Evolutionary conservation across 2,113 vertebrate genomes (phyloP).

Genomic region (Nycticorax nycticorax): DNA sequence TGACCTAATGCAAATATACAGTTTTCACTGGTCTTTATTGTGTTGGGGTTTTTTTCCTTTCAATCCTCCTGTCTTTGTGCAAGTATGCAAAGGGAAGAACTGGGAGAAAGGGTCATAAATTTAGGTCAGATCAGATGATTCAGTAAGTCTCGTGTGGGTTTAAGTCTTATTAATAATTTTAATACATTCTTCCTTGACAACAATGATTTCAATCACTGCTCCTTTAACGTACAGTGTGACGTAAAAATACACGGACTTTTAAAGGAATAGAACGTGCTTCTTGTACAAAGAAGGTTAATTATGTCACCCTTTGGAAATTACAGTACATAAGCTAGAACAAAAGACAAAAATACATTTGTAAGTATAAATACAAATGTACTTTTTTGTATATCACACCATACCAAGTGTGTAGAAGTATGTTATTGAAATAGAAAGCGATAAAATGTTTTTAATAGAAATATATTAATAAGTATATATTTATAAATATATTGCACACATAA

Average conservation of each 20-base stretch:
- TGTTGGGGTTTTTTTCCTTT: background rate
- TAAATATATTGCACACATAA: background rate
- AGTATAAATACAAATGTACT: background rate
- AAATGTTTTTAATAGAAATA: background rate
- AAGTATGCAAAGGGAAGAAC: slow-evolving; percentile 16
- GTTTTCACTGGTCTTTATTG: slow-evolving; percentile 40
- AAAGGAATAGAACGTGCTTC: background rate
- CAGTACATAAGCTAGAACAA: background rate
- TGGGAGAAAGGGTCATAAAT: slow-evolving; percentile 63
- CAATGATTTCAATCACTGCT: slow-evolving; percentile 44
- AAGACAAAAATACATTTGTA: background rate
- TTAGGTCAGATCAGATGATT: slow-evolving; percentile 69
- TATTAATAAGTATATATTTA: background rate
- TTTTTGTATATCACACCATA: background rate
- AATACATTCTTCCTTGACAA: slow-evolving; percentile 56
- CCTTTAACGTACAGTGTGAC: background rate
- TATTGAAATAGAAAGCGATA: background rate
- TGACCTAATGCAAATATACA: slow-evolving; percentile 12
- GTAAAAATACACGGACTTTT: background rate
- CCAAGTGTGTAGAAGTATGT: background rate
- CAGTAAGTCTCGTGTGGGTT: slow-evolving; percentile 54
- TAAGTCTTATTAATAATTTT: slow-evolving; percentile 67
- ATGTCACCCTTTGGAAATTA: background rate
- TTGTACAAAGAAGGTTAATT: background rate
- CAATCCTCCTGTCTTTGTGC: background rate